A percentile compares a stretch with the other conserved stretches of the same genome.
These are phyloP conservation scores for Blennius ocellaris DNA, from an alignment of 2,113 vertebrate species.

Conservation along the genomic window DNA sequence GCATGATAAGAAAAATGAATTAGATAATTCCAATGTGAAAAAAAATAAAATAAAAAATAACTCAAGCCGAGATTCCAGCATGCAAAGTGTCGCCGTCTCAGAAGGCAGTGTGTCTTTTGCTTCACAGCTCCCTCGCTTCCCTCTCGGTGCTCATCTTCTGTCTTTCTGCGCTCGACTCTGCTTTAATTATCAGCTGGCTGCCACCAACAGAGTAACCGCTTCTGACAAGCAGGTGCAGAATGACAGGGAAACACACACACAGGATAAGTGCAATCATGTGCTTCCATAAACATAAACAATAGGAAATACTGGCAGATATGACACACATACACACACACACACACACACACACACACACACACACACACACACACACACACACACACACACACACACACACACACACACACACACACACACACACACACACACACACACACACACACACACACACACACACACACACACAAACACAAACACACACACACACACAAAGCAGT, in stretches of 20 bases:
- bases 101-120: conserved; percentile 21
- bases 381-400: conserved; percentile 16
- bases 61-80: conserved; percentile 27
- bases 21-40: conserved; percentile 21
- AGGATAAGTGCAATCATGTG: conserved; percentile 42
- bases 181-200: conserved; percentile 66
- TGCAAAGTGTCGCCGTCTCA: not conserved
- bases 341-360: conserved; percentile 16
- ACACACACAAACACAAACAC: conserved; percentile 12
- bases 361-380: conserved; percentile 16
- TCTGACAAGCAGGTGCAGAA: conserved; percentile 67
- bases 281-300: conserved; percentile 66
- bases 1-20: conserved; percentile 5
- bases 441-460: conserved; percentile 16
- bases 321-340: conserved; percentile 16
- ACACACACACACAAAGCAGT: conserved; percentile 13
- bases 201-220: conserved; percentile 42
- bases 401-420: conserved; percentile 16
- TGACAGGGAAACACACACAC: conserved; percentile 32
- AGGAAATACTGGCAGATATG: conserved; percentile 51
- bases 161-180: conserved; percentile 32
- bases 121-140: conserved; percentile 44
- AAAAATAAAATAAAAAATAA: not conserved
- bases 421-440: conserved; percentile 16
- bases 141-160: conserved; percentile 28